Base-by-base conservation (phyloP, 2,888 invertebrate species). In the Caenorhabditis sp. region DNA sequence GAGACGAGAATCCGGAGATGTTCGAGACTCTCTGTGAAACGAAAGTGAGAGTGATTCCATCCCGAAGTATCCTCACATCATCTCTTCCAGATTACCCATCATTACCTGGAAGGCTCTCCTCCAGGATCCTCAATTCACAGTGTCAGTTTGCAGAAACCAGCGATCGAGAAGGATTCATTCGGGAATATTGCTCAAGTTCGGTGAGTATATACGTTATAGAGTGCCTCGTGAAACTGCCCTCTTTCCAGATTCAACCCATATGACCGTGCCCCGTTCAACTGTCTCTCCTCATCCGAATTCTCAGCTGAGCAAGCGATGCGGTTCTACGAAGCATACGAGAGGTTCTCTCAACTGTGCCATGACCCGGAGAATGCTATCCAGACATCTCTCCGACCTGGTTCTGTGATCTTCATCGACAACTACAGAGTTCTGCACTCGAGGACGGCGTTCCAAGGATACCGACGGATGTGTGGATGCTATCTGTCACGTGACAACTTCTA, bases 401-500 rank as follows among this genome's bases (percentile, higher is more conserved):
- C 94, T 15, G 94, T 95, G 11, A 92, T 95, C 83, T 94, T 95
- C 64, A 94, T 95, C 88, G 95, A 96, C 90, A 96, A 96, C 92
- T 96, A 95, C 94, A 93, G 96, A 68, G 93, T 95, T 1, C 92
- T 95, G 1, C 96, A 96, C 88, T 96, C 95, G 0, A 93, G 96
- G 60, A 94, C 94, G 0, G 94, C 93, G 0, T 96, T 95, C 90
- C 74, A 89, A 0, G 96, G 96, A 0, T 92, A 92, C 8, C 93
- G 96, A 50, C 92, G 94, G 22, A 93, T 96, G 89, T 93, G 94
- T 65, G 95, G 95, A 0, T 94, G 95, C 85, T 96, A 96, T 92
- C 93, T 96, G 35, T 93, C 94, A 6, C 93, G 95, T 58, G 95
- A 95, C 74, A 95, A 86, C 60, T 79, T 88, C 37, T 69, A 83